Evolutionary conservation across 2,888 invertebrate species (phyloP), one percentile per base, ranked within the genome.

Genomic region (Hedychridium roseum): DNA sequence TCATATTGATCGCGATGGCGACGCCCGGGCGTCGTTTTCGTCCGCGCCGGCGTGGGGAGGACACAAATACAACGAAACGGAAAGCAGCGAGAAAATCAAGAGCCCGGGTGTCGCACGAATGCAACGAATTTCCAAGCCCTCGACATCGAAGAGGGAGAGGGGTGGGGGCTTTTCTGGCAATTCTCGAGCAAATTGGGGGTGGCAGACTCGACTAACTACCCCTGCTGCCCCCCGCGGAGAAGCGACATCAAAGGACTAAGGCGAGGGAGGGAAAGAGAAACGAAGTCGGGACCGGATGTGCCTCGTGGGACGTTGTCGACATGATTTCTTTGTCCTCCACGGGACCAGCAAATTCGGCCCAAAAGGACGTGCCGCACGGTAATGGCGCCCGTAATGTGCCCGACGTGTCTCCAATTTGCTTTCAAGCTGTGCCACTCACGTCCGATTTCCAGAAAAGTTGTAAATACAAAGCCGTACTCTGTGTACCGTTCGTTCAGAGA

Each of bases 1-100:
- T 26, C 37, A 36, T 73, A 75, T 75, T 62, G 76, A 77, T 77
- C 74, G 73, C 71, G 58, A 75, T 77, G 74, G 74, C 71, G 62
- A 65, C 62, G 63, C 58, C 60, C 41, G 56, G 67, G 68, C 69
- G 68, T 69, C 66, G 64, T 60, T 60, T 64, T 53, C 40, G 9
- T 18, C 11, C 17, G 39, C 64, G 57, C 43, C 53, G 47, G 57
- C 61, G 64, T 49, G 2, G 9, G 16, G 26, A 20, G 2, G 3
- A n/a, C 12, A 15, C 14, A 21, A 21, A 3, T 12, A 4, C 12
- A 2, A 37, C 1, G 30, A 30, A 4, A 30, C 7, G 12, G 11
- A 6, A 11, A 30, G 4, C 7, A 4, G n/a, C 21, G 1, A 11
- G 5, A 34, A 34, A 16, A 12, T 5, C 14, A 16, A 9, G 16